Percentiles rank a stretch among this genome's conserved stretches.
These are phyloP conservation scores for Hucho hucho DNA, from an alignment of 2,113 vertebrate species.

Conservation along the genomic window DNA sequence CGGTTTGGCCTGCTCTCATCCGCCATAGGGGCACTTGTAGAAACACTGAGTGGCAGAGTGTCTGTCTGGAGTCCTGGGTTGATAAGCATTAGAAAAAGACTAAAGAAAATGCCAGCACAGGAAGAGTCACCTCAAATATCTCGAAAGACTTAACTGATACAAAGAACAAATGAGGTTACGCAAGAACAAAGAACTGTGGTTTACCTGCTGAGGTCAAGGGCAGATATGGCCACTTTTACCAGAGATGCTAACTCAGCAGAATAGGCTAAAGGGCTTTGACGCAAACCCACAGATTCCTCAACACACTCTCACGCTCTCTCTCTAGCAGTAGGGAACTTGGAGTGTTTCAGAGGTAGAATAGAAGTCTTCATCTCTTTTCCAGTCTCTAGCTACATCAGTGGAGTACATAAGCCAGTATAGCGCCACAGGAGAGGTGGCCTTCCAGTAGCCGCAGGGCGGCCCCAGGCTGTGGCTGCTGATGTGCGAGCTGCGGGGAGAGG, in stretches of 20 bases:
- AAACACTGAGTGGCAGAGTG: too few species aligned
- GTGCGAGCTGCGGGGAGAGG: slow-evolving; percentile 15
- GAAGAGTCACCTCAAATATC: too few species aligned
- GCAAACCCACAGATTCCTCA: not conserved
- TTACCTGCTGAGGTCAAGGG: not conserved
- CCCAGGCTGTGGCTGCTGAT: slow-evolving; percentile 19
- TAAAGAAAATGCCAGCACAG: too few species aligned
- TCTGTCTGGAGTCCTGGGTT: not conserved
- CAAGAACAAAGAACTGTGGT: not conserved
- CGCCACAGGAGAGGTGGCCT: slow-evolving; percentile 16
- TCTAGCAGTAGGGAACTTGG: not conserved
- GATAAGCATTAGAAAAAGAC: not conserved
- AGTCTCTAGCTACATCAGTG: not conserved
- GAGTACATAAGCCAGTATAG: not conserved
- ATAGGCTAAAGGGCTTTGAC: not conserved
- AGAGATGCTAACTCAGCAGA: not conserved
- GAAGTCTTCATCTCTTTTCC: not conserved
- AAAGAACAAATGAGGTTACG: not conserved
- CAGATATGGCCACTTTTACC: not conserved
- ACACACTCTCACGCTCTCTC: not conserved
- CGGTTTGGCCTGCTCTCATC: not conserved
- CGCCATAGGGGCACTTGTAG: too few species aligned
- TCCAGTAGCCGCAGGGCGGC: slow-evolving; percentile 25
- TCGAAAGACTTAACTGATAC: too few species aligned
- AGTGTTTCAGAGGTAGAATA: not conserved